Conservation (phyloP, 92 coral and sea anemone genomes). For the Zoanthus solanderi region DNA sequence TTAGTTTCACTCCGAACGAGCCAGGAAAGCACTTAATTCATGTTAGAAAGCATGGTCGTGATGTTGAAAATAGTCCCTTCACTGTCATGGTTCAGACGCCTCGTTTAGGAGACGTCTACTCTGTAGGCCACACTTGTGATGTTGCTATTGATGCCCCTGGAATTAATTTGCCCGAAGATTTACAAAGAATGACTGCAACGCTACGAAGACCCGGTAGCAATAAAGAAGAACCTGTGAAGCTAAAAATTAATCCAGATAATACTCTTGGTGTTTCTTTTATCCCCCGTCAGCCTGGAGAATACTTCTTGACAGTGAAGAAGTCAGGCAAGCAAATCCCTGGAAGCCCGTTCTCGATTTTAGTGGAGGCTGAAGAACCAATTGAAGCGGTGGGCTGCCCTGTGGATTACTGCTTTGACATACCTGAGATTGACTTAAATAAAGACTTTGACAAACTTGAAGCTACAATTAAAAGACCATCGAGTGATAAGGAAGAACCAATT, state of each 20-base stretch:
- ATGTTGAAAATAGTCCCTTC: slow-evolving; percentile 98
- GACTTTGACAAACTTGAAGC: slow-evolving; percentile 91
- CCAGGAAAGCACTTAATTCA: slow-evolving; percentile 97
- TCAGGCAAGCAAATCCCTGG: slow-evolving; percentile 88
- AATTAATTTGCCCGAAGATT: slow-evolving; percentile 84
- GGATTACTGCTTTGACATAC: slow-evolving; percentile 90
- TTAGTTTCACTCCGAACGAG: slow-evolving; percentile 90
- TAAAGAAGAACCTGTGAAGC: slow-evolving; percentile 84
- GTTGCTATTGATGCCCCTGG: slow-evolving; percentile 70
- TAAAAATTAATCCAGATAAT: slow-evolving; percentile 82
- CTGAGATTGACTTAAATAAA: slow-evolving; percentile 87
- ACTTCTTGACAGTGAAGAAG: slow-evolving; percentile 85
- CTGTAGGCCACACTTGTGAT: slow-evolving; percentile 96
- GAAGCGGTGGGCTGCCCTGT: slow-evolving; percentile 98
- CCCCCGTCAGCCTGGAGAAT: slow-evolving; percentile 96
- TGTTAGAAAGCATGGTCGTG: slow-evolving; percentile 80
- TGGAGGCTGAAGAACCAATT: slow-evolving; percentile 97
- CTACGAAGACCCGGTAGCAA: slow-evolving; percentile 94
- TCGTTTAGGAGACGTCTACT: slow-evolving; percentile 92
- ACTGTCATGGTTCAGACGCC: slow-evolving; percentile 98
- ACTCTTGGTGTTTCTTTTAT: slow-evolving; percentile 92
- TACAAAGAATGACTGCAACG: slow-evolving; percentile 80
- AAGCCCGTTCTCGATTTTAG: slow-evolving; percentile 98
- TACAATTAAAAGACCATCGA: slow-evolving; percentile 91
- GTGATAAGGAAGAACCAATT: slow-evolving; percentile 94